Evolutionary conservation across 2,113 vertebrate genomes (phyloP), one percentile per base, ranked within the genome.

Genomic region (Euleptes europaea): DNA sequence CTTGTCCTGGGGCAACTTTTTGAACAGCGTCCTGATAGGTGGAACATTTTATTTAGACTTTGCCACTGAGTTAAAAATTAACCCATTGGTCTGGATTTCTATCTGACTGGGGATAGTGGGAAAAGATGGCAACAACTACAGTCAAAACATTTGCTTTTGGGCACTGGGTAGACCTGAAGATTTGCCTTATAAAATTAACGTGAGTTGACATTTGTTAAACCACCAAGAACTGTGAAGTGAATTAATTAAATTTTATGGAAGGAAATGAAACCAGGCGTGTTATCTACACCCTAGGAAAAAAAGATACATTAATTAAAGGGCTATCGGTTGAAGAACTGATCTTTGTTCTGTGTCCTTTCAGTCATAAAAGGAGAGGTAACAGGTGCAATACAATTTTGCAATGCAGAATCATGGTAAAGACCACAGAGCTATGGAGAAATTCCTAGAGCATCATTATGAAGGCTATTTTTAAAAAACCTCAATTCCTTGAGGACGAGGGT

Each of bases 331-430:
- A 71, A 93, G 72, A 5, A 1, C 13, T 75, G 47, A 54, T 26
- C 72, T 87, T 90, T 87, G 82, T 81, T 47, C 67, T 1, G 0
- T 23, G 67, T 60, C 26, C 87, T 92, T 94, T 89, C 82, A 77
- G 73, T 80, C 21, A 1, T 1, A 9, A 38, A 26, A 13, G 6
- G 44, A 74, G n/a, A 51, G 3, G n/a, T 31, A 40, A 44, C 91
- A 54, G 47, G 33, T 78, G 49, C 47, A 77, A 90, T 86, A 88
- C 83, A 91, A 84, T 83, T 85, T 89, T 89, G 75, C 78, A 86
- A 81, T 5, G 11, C 5, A 69, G 81, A 76, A 13, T 12, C 67
- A 66, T 63, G 60, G 60, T 9, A 28, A 28, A 63, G 60, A 63
- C 60, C 60, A 28, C 8, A 19, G 26, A 63, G 23, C 1, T 9